Evolutionary conservation across 2,113 vertebrate species (phyloP).

Genomic region (Limnothrissa miodon): DNA sequence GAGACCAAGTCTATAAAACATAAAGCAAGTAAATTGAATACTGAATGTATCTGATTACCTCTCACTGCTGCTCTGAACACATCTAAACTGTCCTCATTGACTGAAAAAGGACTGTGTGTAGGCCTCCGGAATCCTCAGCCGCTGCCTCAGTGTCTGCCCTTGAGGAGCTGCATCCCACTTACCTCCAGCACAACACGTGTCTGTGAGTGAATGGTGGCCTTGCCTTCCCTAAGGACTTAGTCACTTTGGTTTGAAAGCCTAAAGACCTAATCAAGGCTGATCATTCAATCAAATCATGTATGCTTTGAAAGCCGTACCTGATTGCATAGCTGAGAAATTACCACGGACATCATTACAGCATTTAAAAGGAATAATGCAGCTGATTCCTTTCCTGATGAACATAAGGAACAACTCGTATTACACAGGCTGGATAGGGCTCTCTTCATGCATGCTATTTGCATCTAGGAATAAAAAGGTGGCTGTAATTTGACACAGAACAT

Average conservation of each 20-base stretch:
- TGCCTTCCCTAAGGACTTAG: background rate
- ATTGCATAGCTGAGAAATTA: background rate
- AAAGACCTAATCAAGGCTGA: background rate
- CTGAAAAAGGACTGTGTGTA: background rate
- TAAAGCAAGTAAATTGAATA: background rate
- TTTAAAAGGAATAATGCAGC: background rate
- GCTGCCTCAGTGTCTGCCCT: background rate
- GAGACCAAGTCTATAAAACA: background rate
- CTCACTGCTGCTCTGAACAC: background rate
- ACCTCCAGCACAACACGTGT: background rate
- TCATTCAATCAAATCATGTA: conserved; percentile 14
- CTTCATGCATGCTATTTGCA: background rate
- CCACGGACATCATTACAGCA: background rate
- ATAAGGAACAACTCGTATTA: background rate
- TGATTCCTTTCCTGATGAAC: background rate
- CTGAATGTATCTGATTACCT: background rate
- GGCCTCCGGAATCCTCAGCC: background rate
- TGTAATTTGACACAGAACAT: background rate
- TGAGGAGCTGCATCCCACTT: background rate
- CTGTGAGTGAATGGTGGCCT: background rate
- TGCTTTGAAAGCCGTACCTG: conserved; percentile 11
- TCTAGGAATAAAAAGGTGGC: background rate
- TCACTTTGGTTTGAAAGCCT: background rate
- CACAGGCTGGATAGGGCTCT: background rate
- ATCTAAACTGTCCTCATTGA: background rate